These are phyloP conservation scores for Brienomyrus brachyistius DNA, from an alignment of 2,113 vertebrate genomes.

Conservation along the genomic window DNA sequence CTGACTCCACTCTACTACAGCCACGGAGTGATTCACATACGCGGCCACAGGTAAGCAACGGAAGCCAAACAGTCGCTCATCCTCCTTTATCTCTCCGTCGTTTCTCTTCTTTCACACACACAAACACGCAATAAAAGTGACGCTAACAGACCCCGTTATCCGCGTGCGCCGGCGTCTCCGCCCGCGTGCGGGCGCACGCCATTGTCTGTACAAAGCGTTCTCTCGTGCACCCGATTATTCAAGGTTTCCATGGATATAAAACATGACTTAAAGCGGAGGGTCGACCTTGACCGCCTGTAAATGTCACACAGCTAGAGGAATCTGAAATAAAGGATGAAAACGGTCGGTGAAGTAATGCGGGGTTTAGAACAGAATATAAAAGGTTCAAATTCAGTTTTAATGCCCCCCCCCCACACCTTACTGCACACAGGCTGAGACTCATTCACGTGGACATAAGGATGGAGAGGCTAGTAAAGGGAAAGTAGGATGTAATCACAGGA, in stretches of 20 bases:
- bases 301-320: constrained; percentile 6
- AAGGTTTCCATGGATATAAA: constrained; percentile 22
- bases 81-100: background rate
- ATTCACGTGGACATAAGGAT: background rate
- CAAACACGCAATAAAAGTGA: background rate
- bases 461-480: background rate
- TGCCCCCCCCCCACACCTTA: background rate
- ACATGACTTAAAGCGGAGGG: background rate
- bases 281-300: background rate
- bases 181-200: background rate
- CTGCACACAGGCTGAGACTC: background rate
- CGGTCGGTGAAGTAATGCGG: background rate
- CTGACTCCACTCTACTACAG: background rate
- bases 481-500: background rate
- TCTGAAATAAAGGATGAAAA: constrained; percentile 13
- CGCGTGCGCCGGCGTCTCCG: background rate
- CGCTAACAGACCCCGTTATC: background rate
- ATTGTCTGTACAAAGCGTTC: background rate
- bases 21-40: background rate
- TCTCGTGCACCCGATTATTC: background rate
- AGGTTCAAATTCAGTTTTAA: background rate
- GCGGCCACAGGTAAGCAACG: background rate
- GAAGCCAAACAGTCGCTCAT: background rate
- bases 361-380: background rate
- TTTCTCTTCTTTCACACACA: background rate